Evolutionary conservation across 2,888 invertebrate species (phyloP), one percentile per base, ranked within the genome.

Genomic region (Drosophila picticornis): DNA sequence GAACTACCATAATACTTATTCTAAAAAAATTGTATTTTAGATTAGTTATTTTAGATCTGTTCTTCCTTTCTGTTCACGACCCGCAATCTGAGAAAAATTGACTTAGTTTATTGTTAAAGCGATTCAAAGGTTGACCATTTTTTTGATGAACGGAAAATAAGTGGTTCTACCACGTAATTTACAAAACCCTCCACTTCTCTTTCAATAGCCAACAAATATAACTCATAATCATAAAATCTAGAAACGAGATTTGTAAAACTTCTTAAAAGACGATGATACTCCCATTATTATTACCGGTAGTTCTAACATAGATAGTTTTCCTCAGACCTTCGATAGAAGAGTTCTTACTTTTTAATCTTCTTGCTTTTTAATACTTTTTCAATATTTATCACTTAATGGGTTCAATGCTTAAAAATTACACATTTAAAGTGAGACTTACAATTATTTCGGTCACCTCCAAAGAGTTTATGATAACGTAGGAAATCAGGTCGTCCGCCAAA

Each of bases 401-500:
- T 16, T n/a, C 6, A 16, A n/a, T 6, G 32, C 19, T 22, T 36
- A 25, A 38, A 19, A 19, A 11, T 40, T 5, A n/a, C 5, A 25
- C 19, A n/a, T 55, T 32, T 9, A 6, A n/a, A 29, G 29, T 50
- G 9, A 31, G 11, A 96, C 97, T 97, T 93, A 97, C 97, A 97
- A 92, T 97, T 97, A 93, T 97, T 97, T 64, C 97, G 94, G 93
- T 97, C 96, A 38, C 97, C 97, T 34, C 96, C 97, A 92, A 98
- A 97, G 11, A 97, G 95, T 79, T 95, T 95, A 90, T 97, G 96
- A 92, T 97, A 97, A 25, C 98, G 94, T 80, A 96, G 92, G 92
- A 97, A 97, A 91, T 97, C 95, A 0, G 97, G 97, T 13, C 98
- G 94, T 16, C 97, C 97, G 2, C 97, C 97, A 92, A 98, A 97